Conservation (phyloP, 2,113 vertebrate genomes). For the Piaya cayana region DNA sequence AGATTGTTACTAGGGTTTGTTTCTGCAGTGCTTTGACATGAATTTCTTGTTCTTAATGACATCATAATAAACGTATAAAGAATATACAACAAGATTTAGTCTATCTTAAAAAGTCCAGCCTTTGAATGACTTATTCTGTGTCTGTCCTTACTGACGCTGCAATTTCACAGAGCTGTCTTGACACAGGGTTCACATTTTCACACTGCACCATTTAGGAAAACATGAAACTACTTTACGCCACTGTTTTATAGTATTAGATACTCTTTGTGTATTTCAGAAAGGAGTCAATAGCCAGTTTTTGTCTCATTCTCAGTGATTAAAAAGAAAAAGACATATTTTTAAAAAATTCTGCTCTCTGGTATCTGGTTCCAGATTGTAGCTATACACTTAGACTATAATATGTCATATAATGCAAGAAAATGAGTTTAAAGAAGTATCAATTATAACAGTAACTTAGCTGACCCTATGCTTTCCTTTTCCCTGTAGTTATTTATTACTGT, state of each 20-base stretch:
- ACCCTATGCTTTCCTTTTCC: not conserved
- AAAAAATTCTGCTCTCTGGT: not conserved
- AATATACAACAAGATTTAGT: not conserved
- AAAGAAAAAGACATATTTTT: not conserved
- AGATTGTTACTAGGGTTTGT: not conserved
- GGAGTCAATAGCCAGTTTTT: not conserved
- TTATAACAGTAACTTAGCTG: not conserved
- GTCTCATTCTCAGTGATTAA: not conserved
- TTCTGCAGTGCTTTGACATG: not conserved
- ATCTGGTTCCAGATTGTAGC: not conserved
- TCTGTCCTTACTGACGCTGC: not conserved
- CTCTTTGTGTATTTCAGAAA: not conserved
- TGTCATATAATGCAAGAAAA: not conserved
- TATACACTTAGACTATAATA: not conserved
- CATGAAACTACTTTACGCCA: not conserved
- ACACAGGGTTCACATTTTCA: not conserved
- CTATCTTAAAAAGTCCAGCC: not conserved
- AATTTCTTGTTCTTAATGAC: not conserved
- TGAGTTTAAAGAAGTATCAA: not conserved
- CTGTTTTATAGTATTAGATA: not conserved
- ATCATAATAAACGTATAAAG: not conserved
- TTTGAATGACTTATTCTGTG: not conserved
- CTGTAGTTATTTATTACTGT: not conserved
- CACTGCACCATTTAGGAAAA: not conserved
- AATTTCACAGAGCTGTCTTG: not conserved